A percentile compares a stretch with the other conserved stretches of the same genome.
phyloP scores from a whole-genome alignment of 2,888 invertebrate species.

The Eupithecia abbreviata region DNA sequence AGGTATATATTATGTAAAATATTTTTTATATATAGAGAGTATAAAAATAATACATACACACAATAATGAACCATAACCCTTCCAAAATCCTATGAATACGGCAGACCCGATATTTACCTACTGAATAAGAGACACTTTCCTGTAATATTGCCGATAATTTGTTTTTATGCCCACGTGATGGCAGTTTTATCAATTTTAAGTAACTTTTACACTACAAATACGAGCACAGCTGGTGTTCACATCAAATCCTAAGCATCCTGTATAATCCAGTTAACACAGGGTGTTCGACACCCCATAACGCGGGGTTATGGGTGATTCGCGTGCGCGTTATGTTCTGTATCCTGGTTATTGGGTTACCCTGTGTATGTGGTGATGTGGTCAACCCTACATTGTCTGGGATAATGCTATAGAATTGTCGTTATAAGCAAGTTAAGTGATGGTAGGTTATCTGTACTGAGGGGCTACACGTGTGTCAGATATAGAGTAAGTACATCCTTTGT shows the following conservation, averaged over 20 bases:
- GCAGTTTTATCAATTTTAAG: conserved; percentile 27
- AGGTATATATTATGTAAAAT: too few relatives aligned
- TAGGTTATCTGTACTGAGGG: neutral
- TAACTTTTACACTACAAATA: neutral
- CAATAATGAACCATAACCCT: too few relatives aligned
- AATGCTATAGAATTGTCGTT: neutral
- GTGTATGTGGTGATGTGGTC: neutral
- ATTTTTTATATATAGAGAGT: too few relatives aligned
- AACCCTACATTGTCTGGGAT: conserved; percentile 6
- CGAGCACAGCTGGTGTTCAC: neutral
- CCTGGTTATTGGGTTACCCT: conserved; percentile 21
- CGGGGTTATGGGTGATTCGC: conserved; percentile 19
- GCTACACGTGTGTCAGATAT: too few relatives aligned
- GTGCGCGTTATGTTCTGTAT: conserved; percentile 14
- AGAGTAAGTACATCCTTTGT: too few relatives aligned
- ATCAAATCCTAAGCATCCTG: neutral
- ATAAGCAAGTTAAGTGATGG: neutral
- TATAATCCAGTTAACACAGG: neutral
- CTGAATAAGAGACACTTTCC: neutral
- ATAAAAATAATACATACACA: too few relatives aligned
- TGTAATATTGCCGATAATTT: conserved; percentile 23
- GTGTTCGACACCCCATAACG: conserved; percentile 17
- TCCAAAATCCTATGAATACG: neutral
- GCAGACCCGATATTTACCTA: neutral
- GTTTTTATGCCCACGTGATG: conserved; percentile 25